Conservation (phyloP, 2,797 vertebrate genomes). For the Micropoecilia bifurca region DNA sequence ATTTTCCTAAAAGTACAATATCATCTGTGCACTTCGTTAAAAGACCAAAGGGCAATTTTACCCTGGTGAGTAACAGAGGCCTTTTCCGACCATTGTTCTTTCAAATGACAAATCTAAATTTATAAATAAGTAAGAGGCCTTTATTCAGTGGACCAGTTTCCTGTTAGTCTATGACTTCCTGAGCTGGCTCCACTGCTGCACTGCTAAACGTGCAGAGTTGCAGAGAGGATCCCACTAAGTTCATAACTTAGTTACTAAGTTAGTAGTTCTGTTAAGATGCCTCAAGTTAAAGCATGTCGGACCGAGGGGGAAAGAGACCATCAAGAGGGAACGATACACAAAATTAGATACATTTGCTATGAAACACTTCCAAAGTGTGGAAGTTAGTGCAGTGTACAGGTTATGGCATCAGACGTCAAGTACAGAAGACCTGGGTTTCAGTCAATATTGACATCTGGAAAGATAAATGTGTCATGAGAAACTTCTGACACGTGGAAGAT, state of each 20-base stretch:
- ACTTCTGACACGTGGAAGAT: too few relatives aligned
- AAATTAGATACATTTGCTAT: slow-evolving; percentile 30
- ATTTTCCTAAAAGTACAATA: background rate
- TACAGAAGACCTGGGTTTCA: too few relatives aligned
- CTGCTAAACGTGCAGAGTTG: background rate
- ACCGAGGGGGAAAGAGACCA: background rate
- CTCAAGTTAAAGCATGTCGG: slow-evolving; percentile 34
- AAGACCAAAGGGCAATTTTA: background rate
- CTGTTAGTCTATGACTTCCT: slow-evolving; percentile 46
- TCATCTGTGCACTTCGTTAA: background rate
- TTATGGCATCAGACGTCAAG: too few relatives aligned
- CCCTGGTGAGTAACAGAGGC: background rate
- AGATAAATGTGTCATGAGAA: too few relatives aligned
- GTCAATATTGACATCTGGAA: too few relatives aligned
- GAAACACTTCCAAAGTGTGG: too few relatives aligned
- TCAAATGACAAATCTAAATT: background rate
- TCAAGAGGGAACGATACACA: slow-evolving; percentile 40
- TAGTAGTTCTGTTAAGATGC: slow-evolving; percentile 63
- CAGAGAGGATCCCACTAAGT: background rate
- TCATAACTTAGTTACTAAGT: slow-evolving; percentile 5
- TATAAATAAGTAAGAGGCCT: background rate
- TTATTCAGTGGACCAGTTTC: slow-evolving; percentile 28
- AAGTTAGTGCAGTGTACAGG: too few relatives aligned
- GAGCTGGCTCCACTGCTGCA: slow-evolving; percentile 32
- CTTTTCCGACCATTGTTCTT: slow-evolving; percentile 38